Evolutionary conservation across 2,113 vertebrate genomes (phyloP), one percentile per base, ranked within the genome.

Genomic region (Nesoenas mayeri): DNA sequence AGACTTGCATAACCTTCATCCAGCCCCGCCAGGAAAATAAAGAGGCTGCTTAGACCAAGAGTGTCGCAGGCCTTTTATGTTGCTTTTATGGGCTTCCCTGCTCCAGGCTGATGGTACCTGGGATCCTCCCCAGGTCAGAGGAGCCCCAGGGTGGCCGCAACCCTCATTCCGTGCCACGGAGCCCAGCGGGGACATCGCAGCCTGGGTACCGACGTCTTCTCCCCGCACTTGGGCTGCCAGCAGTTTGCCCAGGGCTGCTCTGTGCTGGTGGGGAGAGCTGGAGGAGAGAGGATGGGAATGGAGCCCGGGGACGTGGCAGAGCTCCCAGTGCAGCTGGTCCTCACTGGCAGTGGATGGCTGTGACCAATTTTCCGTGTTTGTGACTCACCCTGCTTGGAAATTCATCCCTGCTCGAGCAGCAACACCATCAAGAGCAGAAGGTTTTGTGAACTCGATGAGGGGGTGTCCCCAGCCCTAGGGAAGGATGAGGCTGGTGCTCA

Each of bases 1-100:
- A 75, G 75, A 28, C 72, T 96, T 97, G 85, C 82, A 40, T 50
- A 95, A 93, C 1, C 2, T 47, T 65, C 54, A 62, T 48, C 82
- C 58, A 70, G 56, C 64, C 58, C 71, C 0, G 10, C 85, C 87
- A 88, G 85, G 67, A 79, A 94, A 91, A 95, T 12, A 10, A 54
- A 25, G 51, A 71, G 54, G 28, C 14, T 66, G 47, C 40, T 62
- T 40, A 56, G 91, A 70, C 29, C 0, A 2, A 22, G 31, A 50
- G 25, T 10, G 25, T 18, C 1, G 1, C 2, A 3, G 25, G 29
- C 14, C 80, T 91, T 89, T 94, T 32, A 69, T 73, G 70, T 72
- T 1, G 58, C 40, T 82, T 81, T 61, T 82, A 82, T 20, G 32
- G 36, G 36, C 7, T 53, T 94, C 40, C 28, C 48, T 50, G 53